Percentiles rank a stretch among this genome's conserved stretches.
These are phyloP conservation scores for Callithrix jacchus DNA, from an alignment of 2,113 vertebrate species.

Conservation along the genomic window DNA sequence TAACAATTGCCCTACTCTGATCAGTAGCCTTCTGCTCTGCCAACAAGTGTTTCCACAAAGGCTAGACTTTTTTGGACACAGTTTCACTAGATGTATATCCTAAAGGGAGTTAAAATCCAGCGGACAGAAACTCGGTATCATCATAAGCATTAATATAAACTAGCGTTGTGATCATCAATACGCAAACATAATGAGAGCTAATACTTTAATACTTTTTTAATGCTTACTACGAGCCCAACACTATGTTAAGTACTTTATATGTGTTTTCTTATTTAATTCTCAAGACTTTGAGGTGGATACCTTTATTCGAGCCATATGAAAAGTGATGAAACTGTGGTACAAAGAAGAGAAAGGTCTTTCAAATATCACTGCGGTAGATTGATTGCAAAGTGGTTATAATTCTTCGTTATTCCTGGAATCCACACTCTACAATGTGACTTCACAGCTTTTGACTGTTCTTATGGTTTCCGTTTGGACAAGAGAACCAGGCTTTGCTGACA, in stretches of 20 bases:
- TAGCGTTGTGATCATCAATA: neutral
- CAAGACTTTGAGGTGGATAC: neutral
- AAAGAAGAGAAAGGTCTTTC: neutral
- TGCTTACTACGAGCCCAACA: neutral
- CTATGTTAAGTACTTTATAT: neutral
- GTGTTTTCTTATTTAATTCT: neutral
- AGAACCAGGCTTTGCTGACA: neutral
- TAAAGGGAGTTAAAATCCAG: neutral
- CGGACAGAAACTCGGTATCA: constrained; percentile 12
- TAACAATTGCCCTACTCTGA: neutral
- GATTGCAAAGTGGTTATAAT: neutral
- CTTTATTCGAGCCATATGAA: neutral
- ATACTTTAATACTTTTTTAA: constrained; percentile 20
- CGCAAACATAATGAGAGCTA: neutral
- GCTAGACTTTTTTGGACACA: neutral
- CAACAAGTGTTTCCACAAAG: neutral
- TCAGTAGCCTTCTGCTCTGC: neutral
- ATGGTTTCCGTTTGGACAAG: neutral
- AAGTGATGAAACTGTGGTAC: neutral
- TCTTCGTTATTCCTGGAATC: neutral
- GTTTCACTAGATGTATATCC: neutral
- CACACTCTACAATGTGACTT: neutral
- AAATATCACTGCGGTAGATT: neutral
- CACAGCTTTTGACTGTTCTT: neutral
- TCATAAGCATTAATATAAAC: neutral